Base-by-base conservation (phyloP, 2,113 vertebrate species). In the Anguilla japonica region DNA sequence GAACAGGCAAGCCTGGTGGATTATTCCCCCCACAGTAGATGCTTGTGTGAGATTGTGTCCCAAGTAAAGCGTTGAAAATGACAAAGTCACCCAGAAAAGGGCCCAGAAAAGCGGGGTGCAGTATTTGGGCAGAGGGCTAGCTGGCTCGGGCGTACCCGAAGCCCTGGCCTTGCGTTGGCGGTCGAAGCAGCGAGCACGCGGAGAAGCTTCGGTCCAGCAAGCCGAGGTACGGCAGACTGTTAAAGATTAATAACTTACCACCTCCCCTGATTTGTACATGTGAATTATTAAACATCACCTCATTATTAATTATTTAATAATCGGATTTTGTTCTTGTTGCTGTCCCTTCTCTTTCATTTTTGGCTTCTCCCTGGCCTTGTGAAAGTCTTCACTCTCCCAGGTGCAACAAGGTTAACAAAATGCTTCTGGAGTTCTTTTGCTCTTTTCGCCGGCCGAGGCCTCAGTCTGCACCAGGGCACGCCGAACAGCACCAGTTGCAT, bases 271-370 rank as follows among this genome's bases (percentile, higher is more conserved):
- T 96, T 95, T 95, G 94, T 95, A 91, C 86, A 86, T 87, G 91
- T 96, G 89, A 95, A 95, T 96, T 94, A 95, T 95, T 96, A 90
- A 95, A 90, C 89, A 40, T 91, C 82, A 95, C 91, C 90, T 94
- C 90, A 93, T 93, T 93, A 95, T 94, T 83, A 95, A 95, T 95
- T 94, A 94, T 95, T 94, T 84, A 95, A 93, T 91, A 87, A 8
- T 87, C 60, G 80, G 87, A 91, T 89, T 87, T 91, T 89, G 82
- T 88, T 86, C 86, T 86, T 87, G 89, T 89, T 89, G 87, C 39
- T 79, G 29, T 75, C 56, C 83, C 78, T 43, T 81, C 34, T 41
- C n/a, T 29, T n/a, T n/a, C 56, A 63, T 85, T 88, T 50, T 67
- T 39, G 82, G 39, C 50, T n/a, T 81, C 40, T 60, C 14, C 8